These are phyloP conservation scores for Typhlichthys subterraneus DNA, from an alignment of 2,797 vertebrate species.

Conservation along the genomic window DNA sequence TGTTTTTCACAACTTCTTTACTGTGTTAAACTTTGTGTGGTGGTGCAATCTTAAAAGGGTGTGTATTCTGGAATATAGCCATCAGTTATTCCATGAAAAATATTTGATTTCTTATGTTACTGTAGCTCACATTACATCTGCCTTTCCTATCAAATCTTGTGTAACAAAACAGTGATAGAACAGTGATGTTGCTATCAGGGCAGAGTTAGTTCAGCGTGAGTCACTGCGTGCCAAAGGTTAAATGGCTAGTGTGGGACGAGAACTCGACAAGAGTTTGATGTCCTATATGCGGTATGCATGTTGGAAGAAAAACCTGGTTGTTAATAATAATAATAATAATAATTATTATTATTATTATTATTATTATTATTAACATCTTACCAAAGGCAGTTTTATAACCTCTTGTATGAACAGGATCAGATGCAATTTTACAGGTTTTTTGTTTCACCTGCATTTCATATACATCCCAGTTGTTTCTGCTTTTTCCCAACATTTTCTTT, in stretches of 20 bases:
- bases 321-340: no score
- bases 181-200: constrained; percentile 41
- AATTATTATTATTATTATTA: no score
- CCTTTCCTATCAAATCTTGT: no score
- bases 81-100: background rate
- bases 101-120: background rate
- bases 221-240: constrained; percentile 49
- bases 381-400: no score
- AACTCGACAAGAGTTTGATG: constrained; percentile 3
- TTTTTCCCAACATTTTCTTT: no score
- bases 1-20: constrained; percentile 46
- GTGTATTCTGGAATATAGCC: constrained; percentile 38
- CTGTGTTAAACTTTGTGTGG: constrained; percentile 40
- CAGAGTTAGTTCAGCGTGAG: constrained; percentile 21
- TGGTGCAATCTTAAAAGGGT: constrained; percentile 41
- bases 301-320: no score
- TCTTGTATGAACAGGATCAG: no score
- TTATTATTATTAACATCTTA: no score
- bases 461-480: no score
- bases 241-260: constrained; percentile 8
- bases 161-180: background rate
- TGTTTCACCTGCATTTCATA: no score
- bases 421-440: no score
- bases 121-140: background rate
- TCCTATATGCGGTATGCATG: background rate